phyloP scores from a whole-genome alignment of 2,113 vertebrate species.

The Pelmatolapia mariae region DNA sequence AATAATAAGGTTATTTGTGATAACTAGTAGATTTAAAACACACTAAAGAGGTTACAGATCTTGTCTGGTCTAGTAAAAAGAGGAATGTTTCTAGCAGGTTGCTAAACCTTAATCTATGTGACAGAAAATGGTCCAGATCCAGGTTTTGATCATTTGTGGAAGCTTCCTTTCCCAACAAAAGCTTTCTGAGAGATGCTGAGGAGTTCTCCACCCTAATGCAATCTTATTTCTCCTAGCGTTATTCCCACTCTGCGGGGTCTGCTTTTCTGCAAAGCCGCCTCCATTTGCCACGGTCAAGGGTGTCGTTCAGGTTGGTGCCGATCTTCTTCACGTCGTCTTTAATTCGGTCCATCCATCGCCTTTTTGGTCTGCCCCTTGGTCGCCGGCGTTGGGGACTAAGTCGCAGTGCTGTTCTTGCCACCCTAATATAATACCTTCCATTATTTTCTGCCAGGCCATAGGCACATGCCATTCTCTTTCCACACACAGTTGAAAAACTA shows the following conservation, averaged over 20 bases:
- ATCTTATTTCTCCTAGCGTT: not conserved
- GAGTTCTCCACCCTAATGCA: not conserved
- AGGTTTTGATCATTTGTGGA: not conserved
- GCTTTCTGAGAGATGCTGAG: not conserved
- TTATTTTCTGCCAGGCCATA: not conserved
- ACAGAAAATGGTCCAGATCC: not conserved
- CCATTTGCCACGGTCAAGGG: accelerated
- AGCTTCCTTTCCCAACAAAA: not conserved
- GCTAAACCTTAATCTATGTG: not conserved
- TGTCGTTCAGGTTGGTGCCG: not conserved
- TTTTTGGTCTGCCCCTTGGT: not conserved
- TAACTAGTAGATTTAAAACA: not conserved
- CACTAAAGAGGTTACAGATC: not conserved
- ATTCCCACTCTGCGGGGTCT: not conserved
- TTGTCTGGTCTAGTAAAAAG: not conserved
- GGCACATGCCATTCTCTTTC: not conserved
- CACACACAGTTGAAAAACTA: not conserved
- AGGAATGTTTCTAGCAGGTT: not conserved
- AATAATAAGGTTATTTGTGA: not conserved
- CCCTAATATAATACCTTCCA: not conserved
- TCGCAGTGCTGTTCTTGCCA: not conserved
- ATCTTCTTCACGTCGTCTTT: not conserved
- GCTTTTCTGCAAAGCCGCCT: not conserved
- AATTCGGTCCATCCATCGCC: not conserved
- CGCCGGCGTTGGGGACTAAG: not conserved